These are phyloP conservation scores for Chlorops oryzae DNA, from an alignment of 1,140 invertebrate genomes.

Conservation along the genomic window DNA sequence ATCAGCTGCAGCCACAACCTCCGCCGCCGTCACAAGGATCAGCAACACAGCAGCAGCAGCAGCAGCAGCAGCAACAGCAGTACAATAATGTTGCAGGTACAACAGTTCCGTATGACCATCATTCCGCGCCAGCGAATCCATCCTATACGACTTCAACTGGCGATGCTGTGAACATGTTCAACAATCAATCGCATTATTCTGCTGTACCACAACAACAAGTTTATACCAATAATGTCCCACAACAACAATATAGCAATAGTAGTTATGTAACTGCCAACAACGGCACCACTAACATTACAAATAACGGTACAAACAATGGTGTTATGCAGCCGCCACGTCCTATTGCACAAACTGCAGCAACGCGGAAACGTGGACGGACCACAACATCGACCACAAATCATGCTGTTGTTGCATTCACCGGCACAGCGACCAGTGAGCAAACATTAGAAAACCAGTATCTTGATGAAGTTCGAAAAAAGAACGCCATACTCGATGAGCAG, in stretches of 20 bases:
- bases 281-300: constrained; percentile 1
- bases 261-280: constrained; percentile 7
- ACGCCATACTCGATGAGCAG: constrained; percentile 33
- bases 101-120: too few relatives aligned
- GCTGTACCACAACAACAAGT: too few relatives aligned
- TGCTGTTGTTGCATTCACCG: not conserved
- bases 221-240: not conserved
- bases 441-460: constrained; percentile 31
- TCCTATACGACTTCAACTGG: too few relatives aligned
- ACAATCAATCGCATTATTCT: too few relatives aligned
- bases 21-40: constrained; percentile 30
- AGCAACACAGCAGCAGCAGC: constrained; percentile 32
- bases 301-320: not conserved
- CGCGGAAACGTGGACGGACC: not conserved
- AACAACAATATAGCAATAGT: constrained; percentile 11
- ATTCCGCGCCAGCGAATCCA: too few relatives aligned
- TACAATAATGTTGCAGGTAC: too few relatives aligned
- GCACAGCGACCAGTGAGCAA: constrained; percentile 22
- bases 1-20: constrained; percentile 25
- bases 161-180: too few relatives aligned
- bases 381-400: not conserved
- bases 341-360: not conserved
- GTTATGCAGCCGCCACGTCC: constrained; percentile 9
- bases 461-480: constrained; percentile 38
- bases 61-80: constrained; percentile 30